Percentiles rank a stretch among this genome's conserved stretches.
phyloP scores from a whole-genome alignment of 2,888 invertebrate species.

The Clitarchus hookeri region DNA sequence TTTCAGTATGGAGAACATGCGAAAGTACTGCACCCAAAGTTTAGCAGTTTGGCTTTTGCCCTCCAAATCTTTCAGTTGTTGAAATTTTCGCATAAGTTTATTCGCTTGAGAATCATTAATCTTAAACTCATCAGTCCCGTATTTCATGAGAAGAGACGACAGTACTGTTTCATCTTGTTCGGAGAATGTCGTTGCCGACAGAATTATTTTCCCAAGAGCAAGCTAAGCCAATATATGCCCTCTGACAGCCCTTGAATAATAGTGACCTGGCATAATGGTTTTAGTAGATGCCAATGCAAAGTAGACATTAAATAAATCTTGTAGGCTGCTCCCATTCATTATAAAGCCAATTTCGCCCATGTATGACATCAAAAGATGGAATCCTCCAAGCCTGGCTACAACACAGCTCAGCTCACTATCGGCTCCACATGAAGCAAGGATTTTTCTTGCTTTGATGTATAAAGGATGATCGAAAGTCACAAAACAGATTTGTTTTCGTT shows the following conservation, averaged over 20 bases:
- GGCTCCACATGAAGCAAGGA: not conserved
- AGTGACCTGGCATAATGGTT: too few species aligned
- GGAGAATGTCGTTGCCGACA: too few species aligned
- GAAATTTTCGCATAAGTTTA: not conserved
- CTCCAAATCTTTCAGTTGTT: not conserved
- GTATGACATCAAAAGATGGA: not conserved
- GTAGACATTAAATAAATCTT: not conserved
- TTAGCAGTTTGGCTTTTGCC: not conserved
- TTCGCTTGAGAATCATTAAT: not conserved
- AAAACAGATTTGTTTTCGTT: not conserved
- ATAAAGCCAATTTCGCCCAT: not conserved
- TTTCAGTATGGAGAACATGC: too few species aligned
- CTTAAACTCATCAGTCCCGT: not conserved
- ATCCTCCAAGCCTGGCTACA: not conserved
- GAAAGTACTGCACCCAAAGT: not conserved
- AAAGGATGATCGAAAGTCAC: not conserved
- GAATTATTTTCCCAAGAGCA: too few species aligned
- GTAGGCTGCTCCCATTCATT: not conserved
- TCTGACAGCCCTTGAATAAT: too few species aligned
- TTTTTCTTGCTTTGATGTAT: not conserved
- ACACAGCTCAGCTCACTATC: not conserved
- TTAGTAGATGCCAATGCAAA: not conserved
- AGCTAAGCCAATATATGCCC: too few species aligned
- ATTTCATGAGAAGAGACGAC: not conserved
- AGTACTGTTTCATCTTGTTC: not conserved